A percentile compares a stretch with the other conserved stretches of the same genome.
Conservation (phyloP, 2,113 vertebrate species). For the Chlorocebus sabaeus region DNA sequence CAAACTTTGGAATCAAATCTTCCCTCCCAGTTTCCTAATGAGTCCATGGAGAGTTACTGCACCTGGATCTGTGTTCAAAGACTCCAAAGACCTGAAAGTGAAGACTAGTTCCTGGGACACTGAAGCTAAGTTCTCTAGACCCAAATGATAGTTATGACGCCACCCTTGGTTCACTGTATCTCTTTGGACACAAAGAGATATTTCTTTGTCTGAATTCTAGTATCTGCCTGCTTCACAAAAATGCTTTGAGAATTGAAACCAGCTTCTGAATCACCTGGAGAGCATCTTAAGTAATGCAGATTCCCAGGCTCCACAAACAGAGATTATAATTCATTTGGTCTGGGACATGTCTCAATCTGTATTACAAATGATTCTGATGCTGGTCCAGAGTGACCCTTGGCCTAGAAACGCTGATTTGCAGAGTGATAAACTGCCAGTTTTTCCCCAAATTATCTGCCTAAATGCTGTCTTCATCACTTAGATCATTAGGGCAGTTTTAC, state of each 20-base stretch:
- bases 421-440: not conserved
- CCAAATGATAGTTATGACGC: not conserved
- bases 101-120: not conserved
- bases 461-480: not conserved
- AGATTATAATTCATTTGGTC: not conserved
- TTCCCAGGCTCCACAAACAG: not conserved
- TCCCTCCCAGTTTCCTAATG: not conserved
- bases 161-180: not conserved
- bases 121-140: not conserved
- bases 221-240: not conserved
- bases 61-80: not conserved
- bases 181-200: not conserved
- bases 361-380: not conserved
- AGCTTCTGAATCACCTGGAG: not conserved
- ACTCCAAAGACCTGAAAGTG: not conserved
- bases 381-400: not conserved
- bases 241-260: not conserved
- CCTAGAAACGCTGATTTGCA: not conserved
- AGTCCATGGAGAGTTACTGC: not conserved
- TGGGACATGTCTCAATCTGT: not conserved
- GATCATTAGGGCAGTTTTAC: not conserved
- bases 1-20: not conserved
- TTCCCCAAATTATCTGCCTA: not conserved
- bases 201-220: not conserved
- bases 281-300: not conserved